Percentiles rank a stretch among this genome's conserved stretches.
Conservation (phyloP, 1,140 invertebrate species). For the Agrypnia vestita region DNA sequence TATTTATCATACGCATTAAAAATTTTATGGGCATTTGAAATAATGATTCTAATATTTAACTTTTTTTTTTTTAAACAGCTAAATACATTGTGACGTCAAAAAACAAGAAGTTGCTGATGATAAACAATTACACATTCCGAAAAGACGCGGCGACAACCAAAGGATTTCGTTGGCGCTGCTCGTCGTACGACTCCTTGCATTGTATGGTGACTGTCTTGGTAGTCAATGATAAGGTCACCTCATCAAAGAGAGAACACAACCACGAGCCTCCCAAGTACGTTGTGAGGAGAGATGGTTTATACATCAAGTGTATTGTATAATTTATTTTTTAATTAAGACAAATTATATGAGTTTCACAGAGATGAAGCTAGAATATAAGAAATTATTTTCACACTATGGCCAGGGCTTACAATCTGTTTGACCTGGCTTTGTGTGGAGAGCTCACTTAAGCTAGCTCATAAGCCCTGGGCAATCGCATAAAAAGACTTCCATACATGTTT, state of each 20-base stretch:
- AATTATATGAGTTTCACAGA: too few relatives aligned
- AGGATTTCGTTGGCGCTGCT: slow-evolving; percentile 4
- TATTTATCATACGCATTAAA: neutral
- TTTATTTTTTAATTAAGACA: too few relatives aligned
- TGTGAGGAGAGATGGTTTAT: neutral
- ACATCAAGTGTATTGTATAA: too few relatives aligned
- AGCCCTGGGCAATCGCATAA: too few relatives aligned
- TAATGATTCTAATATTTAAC: too few relatives aligned
- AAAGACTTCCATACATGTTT: too few relatives aligned
- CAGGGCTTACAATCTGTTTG: too few relatives aligned
- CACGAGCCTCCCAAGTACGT: neutral
- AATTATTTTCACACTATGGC: too few relatives aligned
- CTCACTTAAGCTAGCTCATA: too few relatives aligned
- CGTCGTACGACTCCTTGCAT: neutral
- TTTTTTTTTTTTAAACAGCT: neutral
- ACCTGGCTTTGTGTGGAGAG: too few relatives aligned
- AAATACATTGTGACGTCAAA: slow-evolving; percentile 10
- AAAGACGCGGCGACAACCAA: neutral
- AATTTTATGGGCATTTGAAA: too few relatives aligned
- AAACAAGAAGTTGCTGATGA: slow-evolving; percentile 16
- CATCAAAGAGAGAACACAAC: neutral
- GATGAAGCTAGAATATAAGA: too few relatives aligned
- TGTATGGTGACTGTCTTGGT: neutral
- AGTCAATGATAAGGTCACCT: neutral
- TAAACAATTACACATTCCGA: neutral